Evolutionary conservation across 2,797 vertebrate species (phyloP).

Genomic region (Parauchenoglanis punctatus): DNA sequence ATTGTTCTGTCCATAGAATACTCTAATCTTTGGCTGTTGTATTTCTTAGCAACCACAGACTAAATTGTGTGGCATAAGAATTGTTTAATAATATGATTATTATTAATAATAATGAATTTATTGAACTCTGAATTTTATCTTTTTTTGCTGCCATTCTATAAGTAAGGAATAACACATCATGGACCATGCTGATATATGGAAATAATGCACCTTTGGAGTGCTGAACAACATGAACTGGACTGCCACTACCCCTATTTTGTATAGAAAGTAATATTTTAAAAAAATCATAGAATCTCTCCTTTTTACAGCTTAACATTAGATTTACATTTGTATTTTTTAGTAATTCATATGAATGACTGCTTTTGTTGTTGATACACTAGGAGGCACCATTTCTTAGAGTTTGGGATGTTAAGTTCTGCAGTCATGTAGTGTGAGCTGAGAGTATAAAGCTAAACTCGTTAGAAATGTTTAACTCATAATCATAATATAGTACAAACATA

Average conservation of each 20-base stretch:
- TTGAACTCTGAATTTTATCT: background rate
- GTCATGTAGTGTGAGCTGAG: background rate
- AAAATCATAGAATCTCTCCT: background rate
- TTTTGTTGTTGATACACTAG: slow-evolving; percentile 12
- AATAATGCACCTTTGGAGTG: background rate
- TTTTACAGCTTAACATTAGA: no score
- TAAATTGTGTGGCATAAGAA: background rate
- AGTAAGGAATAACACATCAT: background rate
- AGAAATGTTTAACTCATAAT: background rate
- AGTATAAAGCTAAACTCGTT: background rate
- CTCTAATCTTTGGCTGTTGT: background rate
- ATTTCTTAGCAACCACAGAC: background rate
- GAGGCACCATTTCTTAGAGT: slow-evolving; percentile 24
- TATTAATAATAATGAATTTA: background rate
- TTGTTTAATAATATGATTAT: background rate
- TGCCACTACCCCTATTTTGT: background rate
- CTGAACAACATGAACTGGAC: background rate
- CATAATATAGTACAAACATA: background rate
- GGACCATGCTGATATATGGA: background rate
- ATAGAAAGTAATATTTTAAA: background rate
- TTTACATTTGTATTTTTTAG: background rate
- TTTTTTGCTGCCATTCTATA: background rate
- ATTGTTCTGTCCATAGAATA: background rate
- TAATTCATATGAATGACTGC: background rate
- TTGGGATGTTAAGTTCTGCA: background rate